Base-by-base conservation (phyloP, 2,797 vertebrate genomes). In the Pterois miles region DNA sequence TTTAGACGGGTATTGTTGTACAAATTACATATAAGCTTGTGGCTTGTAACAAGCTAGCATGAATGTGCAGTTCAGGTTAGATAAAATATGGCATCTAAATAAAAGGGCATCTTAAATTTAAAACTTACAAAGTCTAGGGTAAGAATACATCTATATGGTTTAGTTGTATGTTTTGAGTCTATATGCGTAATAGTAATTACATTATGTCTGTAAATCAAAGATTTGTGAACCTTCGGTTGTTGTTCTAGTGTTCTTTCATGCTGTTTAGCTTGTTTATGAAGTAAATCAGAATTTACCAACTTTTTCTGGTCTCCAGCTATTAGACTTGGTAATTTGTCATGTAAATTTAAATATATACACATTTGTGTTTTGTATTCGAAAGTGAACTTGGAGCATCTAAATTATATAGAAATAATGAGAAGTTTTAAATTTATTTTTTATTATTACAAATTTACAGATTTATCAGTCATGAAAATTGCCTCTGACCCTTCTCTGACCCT, bases 1-100 rank as follows among this genome's bases (percentile, higher is more conserved):
- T 70, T 58, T 33, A 38, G 20, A 36, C 40, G 12, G 62, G 10
- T 76, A 33, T 60, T 60, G 40, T 53, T 58, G 31, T 59, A 54
- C 57, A 62, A 57, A 75, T 34, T 36, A 56, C 20, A 68, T 1
- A 65, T 27, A 73, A 74, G 56, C 43, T 59, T 71, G 73, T 80
- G 56, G 36, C 50, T 80, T 76, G 57, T 53, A 62, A 74, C 73
- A 77, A 74, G 66, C 65, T 33, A 59, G 59, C 60, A 23, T 36
- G n/a, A 57, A 36, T 36, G n/a, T 58, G 23, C 50, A 59, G 33
- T 62, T 66, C 16, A 7, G 22, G 8, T 1, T 22, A 10, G 10
- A n/a, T 22, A 31, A 53, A 58, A 40, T 7, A 25, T 56, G n/a
- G n/a, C 38, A 12, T 33, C 5, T 59, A 9, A 62, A 71, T 31